Evolutionary conservation across 2,888 invertebrate species (phyloP).

Genomic region (Drosophila rellima): DNA sequence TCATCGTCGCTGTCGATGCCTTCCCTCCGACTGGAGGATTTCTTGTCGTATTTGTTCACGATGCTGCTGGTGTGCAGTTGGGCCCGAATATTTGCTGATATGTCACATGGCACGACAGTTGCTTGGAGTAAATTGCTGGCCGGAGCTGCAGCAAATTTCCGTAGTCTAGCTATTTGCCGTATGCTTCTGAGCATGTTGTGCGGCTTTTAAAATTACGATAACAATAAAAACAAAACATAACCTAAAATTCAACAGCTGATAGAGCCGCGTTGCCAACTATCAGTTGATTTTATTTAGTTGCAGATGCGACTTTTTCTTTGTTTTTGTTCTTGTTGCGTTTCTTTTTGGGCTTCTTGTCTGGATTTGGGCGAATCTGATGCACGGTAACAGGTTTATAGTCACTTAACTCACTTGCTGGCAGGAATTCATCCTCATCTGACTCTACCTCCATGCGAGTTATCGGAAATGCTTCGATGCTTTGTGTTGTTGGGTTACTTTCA

Average conservation of each 20-base stretch:
- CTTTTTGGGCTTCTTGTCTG: constrained; percentile 72
- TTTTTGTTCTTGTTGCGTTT: constrained; percentile 65
- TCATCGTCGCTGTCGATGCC: constrained; percentile 87
- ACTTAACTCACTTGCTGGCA: constrained; percentile 36
- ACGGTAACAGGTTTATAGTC: constrained; percentile 69
- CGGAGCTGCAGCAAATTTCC: constrained; percentile 17
- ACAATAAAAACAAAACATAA: constrained; percentile 52
- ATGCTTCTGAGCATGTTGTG: constrained; percentile 53
- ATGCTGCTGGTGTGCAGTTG: constrained; percentile 45
- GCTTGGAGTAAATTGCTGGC: constrained; percentile 14
- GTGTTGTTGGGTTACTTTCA: not conserved
- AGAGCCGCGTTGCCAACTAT: constrained; percentile 14
- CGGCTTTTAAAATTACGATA: constrained; percentile 58
- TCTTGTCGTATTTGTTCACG: constrained; percentile 71
- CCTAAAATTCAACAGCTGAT: constrained; percentile 48
- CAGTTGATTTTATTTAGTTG: constrained; percentile 23
- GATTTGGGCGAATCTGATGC: constrained; percentile 74
- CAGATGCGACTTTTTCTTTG: constrained; percentile 15
- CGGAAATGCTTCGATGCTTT: not conserved
- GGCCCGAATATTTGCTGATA: not conserved
- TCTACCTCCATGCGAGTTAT: constrained; percentile 34
- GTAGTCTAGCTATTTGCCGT: constrained; percentile 43
- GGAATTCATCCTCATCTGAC: constrained; percentile 70
- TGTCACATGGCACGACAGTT: not conserved
- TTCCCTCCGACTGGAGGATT: constrained; percentile 64